Evolutionary conservation across 2,113 vertebrate species (phyloP).

Genomic region (Colaptes auratus): DNA sequence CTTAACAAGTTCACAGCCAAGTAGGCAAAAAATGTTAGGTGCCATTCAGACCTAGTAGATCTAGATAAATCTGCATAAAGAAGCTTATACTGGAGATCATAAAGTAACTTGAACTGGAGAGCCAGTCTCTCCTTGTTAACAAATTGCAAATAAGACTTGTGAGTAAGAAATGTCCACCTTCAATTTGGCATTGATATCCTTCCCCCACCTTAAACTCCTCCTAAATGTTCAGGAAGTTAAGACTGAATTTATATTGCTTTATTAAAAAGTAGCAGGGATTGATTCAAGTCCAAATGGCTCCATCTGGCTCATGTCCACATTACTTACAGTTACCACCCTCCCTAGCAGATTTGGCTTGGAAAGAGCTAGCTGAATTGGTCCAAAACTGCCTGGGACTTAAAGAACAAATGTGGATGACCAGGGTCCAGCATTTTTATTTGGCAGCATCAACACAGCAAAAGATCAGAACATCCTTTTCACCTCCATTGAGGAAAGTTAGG

Average conservation of each 20-base stretch:
- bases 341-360: not conserved
- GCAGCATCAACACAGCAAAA: not conserved
- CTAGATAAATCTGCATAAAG: not conserved
- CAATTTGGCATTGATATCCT: conserved; percentile 2
- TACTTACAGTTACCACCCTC: not conserved
- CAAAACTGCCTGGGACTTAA: not conserved
- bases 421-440: not conserved
- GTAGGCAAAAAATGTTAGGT: not conserved
- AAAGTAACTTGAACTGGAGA: not conserved
- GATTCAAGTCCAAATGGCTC: conserved; percentile 11
- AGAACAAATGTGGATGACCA: not conserved
- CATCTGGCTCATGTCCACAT: not conserved
- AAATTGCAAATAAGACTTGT: conserved; percentile 31
- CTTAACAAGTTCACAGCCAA: not conserved
- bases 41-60: not conserved
- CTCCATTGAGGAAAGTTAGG: not conserved
- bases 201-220: conserved; percentile 40
- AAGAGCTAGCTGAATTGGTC: not conserved
- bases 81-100: not conserved
- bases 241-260: conserved; percentile 33
- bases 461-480: not conserved
- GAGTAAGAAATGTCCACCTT: conserved; percentile 44
- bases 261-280: conserved; percentile 16
- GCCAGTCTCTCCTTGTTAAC: not conserved
- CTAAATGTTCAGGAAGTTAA: not conserved